Evolutionary conservation across 1,140 invertebrate genomes (phyloP), one percentile per base, ranked within the genome.

Genomic region (Lethrus apterus): DNA sequence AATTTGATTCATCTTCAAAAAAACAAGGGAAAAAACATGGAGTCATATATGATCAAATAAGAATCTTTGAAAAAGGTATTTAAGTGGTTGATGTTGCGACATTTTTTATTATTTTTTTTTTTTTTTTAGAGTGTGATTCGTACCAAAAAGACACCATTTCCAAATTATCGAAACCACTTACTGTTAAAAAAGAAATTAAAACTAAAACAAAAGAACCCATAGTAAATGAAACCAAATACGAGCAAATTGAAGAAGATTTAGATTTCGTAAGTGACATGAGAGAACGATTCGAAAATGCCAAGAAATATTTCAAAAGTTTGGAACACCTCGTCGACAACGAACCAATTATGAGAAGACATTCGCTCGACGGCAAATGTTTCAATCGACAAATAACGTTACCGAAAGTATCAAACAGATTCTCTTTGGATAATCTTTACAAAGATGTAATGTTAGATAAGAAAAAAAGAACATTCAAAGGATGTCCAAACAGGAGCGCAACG

Each of bases 41-140:
- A 36, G 5, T 36, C 34, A 5, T 36, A 5, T 36, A 36, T n/a
- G 34, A 36, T 17, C 19, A 20, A 8, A 36, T 36, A 8, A 18
- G 17, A 20, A 18, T 36, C n/a, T 36, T 36, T 20, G 34, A 36
- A 13, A 36, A 36, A 36, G 34, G 34, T 36, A 36, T 19, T 36
- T 18, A 18, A 35, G 3, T 11, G 23, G 5, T 19, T 2, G 2
- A 20, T 13, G 11, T 36, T 9, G 7, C 17, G 19, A 20, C 4
- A 0, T 0, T 20, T n/a, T 19, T 35, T 2, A 15, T 18, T 2
- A 35, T 1, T 35, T 2, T 35, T 35, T 1, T 26, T 7, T 14
- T 17, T 5, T 9, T 34, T 34, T 3, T 17, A 36, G 34, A 36
- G 19, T 36, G 19, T 20, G 34, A 36, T 13, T 20, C 10, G 1